phyloP scores from a whole-genome alignment of 30 jellyfish, hydroid and myxozoan genomes.

The Rhopilema esculentum region DNA sequence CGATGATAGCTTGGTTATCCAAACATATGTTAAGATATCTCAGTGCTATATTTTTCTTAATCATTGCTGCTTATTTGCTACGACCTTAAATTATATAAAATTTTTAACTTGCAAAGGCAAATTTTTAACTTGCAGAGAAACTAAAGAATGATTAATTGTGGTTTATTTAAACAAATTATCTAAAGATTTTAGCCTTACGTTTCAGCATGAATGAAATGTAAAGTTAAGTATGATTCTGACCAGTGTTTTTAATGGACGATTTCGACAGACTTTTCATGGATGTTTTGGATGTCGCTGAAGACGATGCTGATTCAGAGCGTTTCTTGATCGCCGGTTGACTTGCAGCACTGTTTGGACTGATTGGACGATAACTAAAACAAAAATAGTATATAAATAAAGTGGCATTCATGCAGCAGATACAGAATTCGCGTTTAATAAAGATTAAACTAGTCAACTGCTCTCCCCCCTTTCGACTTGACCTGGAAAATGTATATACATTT shows the following conservation, averaged over 20 bases:
- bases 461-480: too few species aligned
- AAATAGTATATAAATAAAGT: too few species aligned
- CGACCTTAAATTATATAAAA: too few species aligned
- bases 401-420: too few species aligned
- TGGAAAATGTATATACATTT: too few species aligned
- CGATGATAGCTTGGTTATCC: not conserved
- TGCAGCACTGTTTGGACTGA: constrained; percentile 29
- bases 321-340: constrained; percentile 58
- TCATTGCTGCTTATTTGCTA: constrained; percentile 4
- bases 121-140: too few species aligned
- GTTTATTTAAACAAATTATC: too few species aligned
- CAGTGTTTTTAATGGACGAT: not conserved
- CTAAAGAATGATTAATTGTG: too few species aligned
- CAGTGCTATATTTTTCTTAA: constrained; percentile 5
- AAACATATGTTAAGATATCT: not conserved
- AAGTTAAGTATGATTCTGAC: not conserved
- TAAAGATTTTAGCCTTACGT: not conserved
- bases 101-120: too few species aligned
- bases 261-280: constrained; percentile 1
- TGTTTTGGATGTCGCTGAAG: constrained; percentile 47
- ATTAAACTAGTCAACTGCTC: too few species aligned
- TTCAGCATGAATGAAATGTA: not conserved
- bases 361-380: constrained; percentile 49
- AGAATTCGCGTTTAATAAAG: too few species aligned
- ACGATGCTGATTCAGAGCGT: constrained; percentile 64